Conservation (phyloP, 2,888 invertebrate genomes). For the Orthonevra nobilis region DNA sequence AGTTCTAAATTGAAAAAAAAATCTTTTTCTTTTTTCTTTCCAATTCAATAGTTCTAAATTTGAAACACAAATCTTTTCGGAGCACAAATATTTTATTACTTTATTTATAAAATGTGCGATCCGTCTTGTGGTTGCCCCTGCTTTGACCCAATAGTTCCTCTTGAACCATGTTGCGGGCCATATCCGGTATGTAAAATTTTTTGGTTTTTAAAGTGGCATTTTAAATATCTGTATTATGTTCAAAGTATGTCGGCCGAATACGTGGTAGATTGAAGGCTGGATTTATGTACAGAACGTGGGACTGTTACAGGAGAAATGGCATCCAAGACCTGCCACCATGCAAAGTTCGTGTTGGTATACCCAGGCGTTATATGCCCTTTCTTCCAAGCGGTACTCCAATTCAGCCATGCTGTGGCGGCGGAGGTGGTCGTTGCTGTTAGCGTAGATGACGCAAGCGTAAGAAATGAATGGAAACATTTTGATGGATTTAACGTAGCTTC, state of each 20-base stretch:
- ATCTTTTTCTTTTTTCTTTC: too few species aligned
- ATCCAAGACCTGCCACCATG: constrained; percentile 47
- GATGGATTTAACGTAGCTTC: too few species aligned
- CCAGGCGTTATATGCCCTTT: constrained; percentile 12
- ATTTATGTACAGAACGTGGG: constrained; percentile 29
- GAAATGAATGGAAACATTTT: too few species aligned
- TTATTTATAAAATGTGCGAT: constrained; percentile 38
- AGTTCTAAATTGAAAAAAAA: too few species aligned
- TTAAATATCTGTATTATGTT: background rate
- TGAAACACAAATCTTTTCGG: too few species aligned
- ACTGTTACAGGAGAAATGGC: constrained; percentile 50
- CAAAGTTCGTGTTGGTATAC: constrained; percentile 18
- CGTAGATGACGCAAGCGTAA: too few species aligned
- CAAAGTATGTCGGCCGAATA: constrained; percentile 26
- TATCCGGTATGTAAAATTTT: background rate
- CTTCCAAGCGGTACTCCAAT: constrained; percentile 9
- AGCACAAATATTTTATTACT: too few species aligned
- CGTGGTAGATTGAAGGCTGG: constrained; percentile 29
- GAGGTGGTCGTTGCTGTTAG: too few species aligned
- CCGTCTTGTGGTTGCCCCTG: background rate
- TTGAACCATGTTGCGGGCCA: constrained; percentile 34
- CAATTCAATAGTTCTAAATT: too few species aligned
- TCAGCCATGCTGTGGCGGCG: constrained; percentile 3
- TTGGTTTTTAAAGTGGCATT: too few species aligned
- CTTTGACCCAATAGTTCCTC: constrained; percentile 6